Percentiles rank a stretch among this genome's conserved stretches.
Conservation (phyloP, 1,140 invertebrate genomes). For the Steinernema feltiae region DNA sequence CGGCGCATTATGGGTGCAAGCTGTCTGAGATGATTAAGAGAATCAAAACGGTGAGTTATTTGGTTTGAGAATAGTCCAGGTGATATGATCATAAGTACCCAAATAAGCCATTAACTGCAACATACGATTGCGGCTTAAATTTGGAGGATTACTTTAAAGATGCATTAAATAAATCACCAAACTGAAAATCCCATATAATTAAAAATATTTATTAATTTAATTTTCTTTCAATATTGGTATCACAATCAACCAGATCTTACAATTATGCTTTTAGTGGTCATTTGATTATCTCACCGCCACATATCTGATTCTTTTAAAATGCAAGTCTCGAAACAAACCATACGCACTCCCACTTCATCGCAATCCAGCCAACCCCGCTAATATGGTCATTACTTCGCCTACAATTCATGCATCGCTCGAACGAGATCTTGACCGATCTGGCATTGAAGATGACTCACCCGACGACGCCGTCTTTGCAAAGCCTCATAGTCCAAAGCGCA, state of each 20-base stretch:
- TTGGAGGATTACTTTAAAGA: no score
- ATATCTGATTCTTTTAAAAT: conserved; percentile 69
- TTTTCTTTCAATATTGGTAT: no score
- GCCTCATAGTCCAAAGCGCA: not conserved
- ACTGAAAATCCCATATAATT: no score
- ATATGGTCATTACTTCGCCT: conserved; percentile 33
- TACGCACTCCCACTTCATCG: conserved; percentile 41
- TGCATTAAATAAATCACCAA: no score
- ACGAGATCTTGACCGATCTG: conserved; percentile 33
- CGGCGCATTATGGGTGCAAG: conserved; percentile 62
- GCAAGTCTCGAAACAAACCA: conserved; percentile 64
- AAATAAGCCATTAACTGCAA: no score
- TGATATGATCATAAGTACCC: no score
- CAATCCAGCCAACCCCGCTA: not conserved
- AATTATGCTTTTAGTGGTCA: conserved; percentile 62
- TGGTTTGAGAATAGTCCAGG: no score
- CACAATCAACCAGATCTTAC: no score
- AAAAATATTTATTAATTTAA: no score
- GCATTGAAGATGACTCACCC: conserved; percentile 19
- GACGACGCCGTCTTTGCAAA: not conserved
- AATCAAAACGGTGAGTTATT: conserved; percentile 58
- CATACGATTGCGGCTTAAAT: not conserved
- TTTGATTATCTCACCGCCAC: conserved; percentile 74
- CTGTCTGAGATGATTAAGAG: conserved; percentile 58
- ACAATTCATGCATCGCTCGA: conserved; percentile 42